Base-by-base conservation (phyloP, 2,113 vertebrate species). In the Platichthys flesus region DNA sequence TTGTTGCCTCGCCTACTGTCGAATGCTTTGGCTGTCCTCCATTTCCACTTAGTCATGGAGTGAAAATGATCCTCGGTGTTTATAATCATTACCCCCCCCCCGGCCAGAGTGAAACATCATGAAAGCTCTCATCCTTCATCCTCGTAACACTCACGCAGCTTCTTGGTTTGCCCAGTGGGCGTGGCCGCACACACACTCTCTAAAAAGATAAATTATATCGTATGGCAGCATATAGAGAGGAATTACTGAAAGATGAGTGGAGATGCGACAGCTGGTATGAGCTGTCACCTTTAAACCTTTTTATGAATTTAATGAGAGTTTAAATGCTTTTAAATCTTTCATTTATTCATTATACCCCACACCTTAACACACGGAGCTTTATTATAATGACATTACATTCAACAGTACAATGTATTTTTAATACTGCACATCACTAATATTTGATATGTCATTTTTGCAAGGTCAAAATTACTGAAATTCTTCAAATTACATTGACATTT, bases 1-100 rank as follows among this genome's bases (percentile, higher is more conserved):
- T 81, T 80, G 26, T 81, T 80, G 26, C 70, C 54, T 84, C 45
- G 2, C 80, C 78, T 78, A 35, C 57, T 74, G 74, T 58, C 12
- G 0, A 20, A 62, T 77, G 77, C 35, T 78, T 79, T 86, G 76
- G 80, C 76, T 52, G 49, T 31, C 54, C 35, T 78, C 82, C 66
- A 74, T 79, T 79, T 76, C 57, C 42, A 40, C 81, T 86, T 87
- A 58, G 77, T 87, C 79, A 82, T 55, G 26, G 61, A 80, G 61
- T 83, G 55, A 89, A 73, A 13, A 83, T 86, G 68, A 72, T 83
- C 42, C 62, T 73, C 24, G 8, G 20, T n/a, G 56, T 51, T 82
- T 58, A 58, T 74, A 78, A 71, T 79, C 26, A 62, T 83, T 67
- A 59, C 45, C 47, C 47, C 47, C 47, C 76, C 67, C 80, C 40